Evolutionary conservation across 2,888 invertebrate species (phyloP), one percentile per base, ranked within the genome.

Genomic region (Tetragonula carbonaria): DNA sequence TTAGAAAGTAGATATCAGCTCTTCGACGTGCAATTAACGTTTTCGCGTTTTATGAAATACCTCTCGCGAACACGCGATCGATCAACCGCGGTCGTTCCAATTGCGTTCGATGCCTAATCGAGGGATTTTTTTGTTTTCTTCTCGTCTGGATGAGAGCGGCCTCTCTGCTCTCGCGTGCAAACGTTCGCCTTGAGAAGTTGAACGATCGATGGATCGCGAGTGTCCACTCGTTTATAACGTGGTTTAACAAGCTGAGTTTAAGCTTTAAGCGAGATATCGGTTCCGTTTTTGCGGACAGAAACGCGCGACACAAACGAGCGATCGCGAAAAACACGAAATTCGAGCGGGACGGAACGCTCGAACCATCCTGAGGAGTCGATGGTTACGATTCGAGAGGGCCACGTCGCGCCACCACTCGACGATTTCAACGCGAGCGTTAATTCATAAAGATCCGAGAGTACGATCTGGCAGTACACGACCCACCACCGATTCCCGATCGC

Each of bases 1-100:
- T 77, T 86, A 80, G 86, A 89, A 89, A 87, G 86, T 82, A 82
- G 73, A n/a, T 55, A 72, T 55, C 83, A 28, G 74, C 45, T 55
- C 65, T 59, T 59, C 28, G 73, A 57, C 74, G 55, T 11, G 72
- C 74, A 82, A 85, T 77, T 84, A 87, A 77, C 72, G 78, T 80
- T 86, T 88, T 81, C 81, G 78, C 78, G 59, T 59, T 80, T 72
- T 33, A 38, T 13, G 63, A 80, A 70, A 80, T 65, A 62, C 65
- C 16, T 28, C 13, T 38, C n/a, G 57, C 65, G 55, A 28, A 13
- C n/a, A 11, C 67, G n/a, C 77, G 77, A 23, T 63, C 28, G 23
- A 62, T 62, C 67, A 67, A 57, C 45, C 67, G 13, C 21, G 16
- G 16, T 4, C 16, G 21, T 16, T 38, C 6, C 23, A 53, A 33